Conservation (phyloP, 2,797 vertebrate genomes). For the Cheirogaleus major region DNA sequence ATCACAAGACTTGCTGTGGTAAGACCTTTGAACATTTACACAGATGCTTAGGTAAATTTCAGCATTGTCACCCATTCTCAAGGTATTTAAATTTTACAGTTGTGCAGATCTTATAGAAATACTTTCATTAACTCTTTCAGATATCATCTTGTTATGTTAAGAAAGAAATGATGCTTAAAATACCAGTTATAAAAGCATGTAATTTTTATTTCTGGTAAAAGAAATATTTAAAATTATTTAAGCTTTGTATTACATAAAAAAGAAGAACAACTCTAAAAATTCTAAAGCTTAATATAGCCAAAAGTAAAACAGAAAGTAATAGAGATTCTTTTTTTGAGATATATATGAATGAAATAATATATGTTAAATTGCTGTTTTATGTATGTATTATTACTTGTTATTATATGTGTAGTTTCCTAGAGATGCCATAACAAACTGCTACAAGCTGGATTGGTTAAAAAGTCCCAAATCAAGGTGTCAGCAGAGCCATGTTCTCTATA, state of each 20-base stretch:
- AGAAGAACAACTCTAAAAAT: neutral
- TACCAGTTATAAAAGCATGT: neutral
- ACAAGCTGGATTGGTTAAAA: neutral
- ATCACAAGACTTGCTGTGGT: conserved; percentile 62
- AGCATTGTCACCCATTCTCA: conserved; percentile 73
- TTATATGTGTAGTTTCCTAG: neutral
- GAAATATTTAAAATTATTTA: neutral
- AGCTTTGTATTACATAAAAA: neutral
- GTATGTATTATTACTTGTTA: neutral
- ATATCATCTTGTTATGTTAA: conserved; percentile 45
- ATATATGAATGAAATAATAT: neutral
- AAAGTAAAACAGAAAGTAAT: neutral
- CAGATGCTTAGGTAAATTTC: conserved; percentile 84
- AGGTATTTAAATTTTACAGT: conserved; percentile 73
- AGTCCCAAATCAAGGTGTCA: neutral
- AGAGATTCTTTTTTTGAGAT: neutral
- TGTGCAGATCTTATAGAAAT: conserved; percentile 58
- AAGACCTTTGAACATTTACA: conserved; percentile 85
- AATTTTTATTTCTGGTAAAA: neutral
- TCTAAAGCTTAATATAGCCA: neutral
- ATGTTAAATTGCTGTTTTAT: neutral
- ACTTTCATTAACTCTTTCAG: conserved; percentile 64
- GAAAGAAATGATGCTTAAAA: conserved; percentile 67
- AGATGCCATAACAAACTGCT: neutral
- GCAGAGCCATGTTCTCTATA: neutral